Evolutionary conservation across 2,113 vertebrate genomes (phyloP).

Genomic region (Tyto alba): DNA sequence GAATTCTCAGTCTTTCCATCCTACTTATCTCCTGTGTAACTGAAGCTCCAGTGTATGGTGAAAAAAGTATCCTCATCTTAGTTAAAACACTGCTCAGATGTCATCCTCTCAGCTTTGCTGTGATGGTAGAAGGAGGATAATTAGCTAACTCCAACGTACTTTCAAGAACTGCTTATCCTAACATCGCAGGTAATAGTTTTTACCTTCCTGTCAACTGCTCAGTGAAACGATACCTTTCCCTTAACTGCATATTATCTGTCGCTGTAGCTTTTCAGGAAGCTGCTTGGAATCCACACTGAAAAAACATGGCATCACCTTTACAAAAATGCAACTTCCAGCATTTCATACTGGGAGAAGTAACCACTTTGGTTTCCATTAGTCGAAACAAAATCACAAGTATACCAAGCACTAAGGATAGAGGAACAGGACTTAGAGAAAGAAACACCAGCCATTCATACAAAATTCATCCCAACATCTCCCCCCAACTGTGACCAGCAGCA

Average conservation of each 20-base stretch:
- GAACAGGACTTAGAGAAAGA: background rate
- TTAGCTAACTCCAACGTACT: background rate
- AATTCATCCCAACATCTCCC: rapidly evolving
- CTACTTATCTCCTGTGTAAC: constrained; percentile 47
- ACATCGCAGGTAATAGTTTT: background rate
- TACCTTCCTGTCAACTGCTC: background rate
- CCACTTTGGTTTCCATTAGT: background rate
- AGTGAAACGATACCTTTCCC: background rate
- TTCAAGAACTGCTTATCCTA: background rate
- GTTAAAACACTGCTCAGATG: background rate
- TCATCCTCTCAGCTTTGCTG: background rate
- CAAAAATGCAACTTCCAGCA: background rate
- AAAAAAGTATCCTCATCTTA: background rate
- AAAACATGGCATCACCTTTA: background rate
- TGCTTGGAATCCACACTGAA: background rate
- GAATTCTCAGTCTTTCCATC: background rate
- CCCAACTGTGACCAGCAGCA: background rate
- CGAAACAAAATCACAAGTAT: background rate
- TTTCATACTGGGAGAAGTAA: background rate
- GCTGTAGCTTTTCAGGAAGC: background rate
- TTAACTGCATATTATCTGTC: background rate
- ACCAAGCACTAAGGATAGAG: background rate
- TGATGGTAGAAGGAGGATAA: background rate
- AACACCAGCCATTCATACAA: background rate
- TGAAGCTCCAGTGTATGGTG: background rate